Percentiles rank a stretch among this genome's conserved stretches.
Conservation (phyloP, 2,113 vertebrate genomes). For the Cervus canadensis region DNA sequence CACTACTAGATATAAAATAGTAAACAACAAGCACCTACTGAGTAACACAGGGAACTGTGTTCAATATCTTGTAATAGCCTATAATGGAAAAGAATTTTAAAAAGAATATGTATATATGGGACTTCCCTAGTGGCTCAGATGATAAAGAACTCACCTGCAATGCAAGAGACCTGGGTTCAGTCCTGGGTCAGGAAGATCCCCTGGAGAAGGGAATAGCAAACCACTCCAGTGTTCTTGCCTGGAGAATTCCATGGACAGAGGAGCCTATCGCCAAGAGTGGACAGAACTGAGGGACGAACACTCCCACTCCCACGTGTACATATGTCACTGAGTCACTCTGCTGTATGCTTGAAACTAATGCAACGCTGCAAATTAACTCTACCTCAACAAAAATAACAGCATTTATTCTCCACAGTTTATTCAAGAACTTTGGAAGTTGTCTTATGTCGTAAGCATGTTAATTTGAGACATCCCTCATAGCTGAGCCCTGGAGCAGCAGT, state of each 20-base stretch:
- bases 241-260: neutral
- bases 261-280: neutral
- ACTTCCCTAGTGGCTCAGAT: neutral
- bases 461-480: neutral
- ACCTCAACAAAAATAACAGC: neutral
- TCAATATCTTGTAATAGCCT: neutral
- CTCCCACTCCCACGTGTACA: neutral
- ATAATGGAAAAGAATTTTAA: neutral
- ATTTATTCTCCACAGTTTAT: neutral
- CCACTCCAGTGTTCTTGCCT: neutral
- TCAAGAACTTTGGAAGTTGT: neutral
- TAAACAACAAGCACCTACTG: neutral
- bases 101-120: neutral
- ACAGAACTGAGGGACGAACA: neutral
- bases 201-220: neutral
- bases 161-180: neutral
- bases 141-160: neutral
- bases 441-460: neutral
- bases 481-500: neutral
- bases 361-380: neutral
- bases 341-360: neutral
- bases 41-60: neutral
- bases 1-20: neutral
- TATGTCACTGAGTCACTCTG: neutral
- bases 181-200: neutral